Percentiles rank a stretch among this genome's conserved stretches.
phyloP scores from a whole-genome alignment of 92 coral and sea anemone species.

The Parazoanthus swiftii region DNA sequence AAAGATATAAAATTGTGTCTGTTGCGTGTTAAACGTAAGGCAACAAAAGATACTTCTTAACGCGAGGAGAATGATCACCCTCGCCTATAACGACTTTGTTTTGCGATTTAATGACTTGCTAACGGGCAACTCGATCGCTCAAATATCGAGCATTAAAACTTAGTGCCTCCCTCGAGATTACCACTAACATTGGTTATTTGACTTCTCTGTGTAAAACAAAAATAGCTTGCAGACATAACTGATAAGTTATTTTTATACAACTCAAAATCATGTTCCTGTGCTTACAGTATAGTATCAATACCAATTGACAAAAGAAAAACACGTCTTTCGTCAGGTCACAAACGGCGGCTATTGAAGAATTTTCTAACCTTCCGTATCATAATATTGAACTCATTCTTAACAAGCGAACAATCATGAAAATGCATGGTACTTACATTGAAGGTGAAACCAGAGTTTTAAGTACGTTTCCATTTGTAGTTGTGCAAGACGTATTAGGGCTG shows the following conservation, averaged over 20 bases:
- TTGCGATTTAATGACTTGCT: constrained; percentile 6
- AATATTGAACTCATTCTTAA: background rate
- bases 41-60: background rate
- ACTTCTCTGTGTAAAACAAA: background rate
- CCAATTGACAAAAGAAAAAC: background rate
- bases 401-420: background rate
- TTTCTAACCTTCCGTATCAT: background rate
- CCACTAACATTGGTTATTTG: background rate
- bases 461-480: constrained; percentile 29
- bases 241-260: background rate
- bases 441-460: constrained; percentile 21
- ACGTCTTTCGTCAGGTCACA: background rate
- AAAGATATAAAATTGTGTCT: background rate
- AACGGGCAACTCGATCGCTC: constrained; percentile 2
- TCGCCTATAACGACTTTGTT: background rate
- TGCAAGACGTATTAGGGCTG: constrained; percentile 10
- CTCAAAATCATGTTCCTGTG: background rate
- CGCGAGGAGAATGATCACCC: background rate
- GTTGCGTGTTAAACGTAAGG: background rate
- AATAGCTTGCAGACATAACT: background rate
- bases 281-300: background rate
- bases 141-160: background rate
- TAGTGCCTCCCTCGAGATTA: background rate
- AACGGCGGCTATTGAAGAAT: background rate
- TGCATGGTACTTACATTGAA: constrained; percentile 11